These are phyloP conservation scores for Luidia sarsii DNA, from an alignment of 53 echinoderm and acorn worm genomes.

Conservation along the genomic window DNA sequence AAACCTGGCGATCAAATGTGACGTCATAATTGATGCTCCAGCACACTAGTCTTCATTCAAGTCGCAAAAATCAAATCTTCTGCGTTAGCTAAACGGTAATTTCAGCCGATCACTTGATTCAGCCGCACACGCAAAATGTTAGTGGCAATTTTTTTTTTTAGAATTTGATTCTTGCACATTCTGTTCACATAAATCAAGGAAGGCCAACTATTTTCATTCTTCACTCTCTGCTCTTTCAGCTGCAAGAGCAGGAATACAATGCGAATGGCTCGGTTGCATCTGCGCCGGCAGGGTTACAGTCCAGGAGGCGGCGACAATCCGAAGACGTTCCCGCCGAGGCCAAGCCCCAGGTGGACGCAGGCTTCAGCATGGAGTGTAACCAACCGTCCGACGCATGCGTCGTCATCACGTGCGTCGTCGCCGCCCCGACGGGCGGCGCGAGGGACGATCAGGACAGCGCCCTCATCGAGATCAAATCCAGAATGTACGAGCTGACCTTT, in stretches of 20 bases:
- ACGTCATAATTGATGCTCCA: no score
- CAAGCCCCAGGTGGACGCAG: conserved; percentile 1
- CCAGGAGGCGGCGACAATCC: conserved; percentile 26
- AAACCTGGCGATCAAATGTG: no score
- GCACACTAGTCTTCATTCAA: no score
- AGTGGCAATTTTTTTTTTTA: no score
- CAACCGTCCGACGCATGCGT: neutral
- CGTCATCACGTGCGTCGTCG: conserved; percentile 24
- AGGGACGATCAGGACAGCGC: conserved; percentile 23
- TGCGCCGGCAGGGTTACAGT: neutral
- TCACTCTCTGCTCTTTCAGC: no score
- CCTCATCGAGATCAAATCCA: conserved; percentile 31
- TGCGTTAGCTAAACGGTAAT: no score
- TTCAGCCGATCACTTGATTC: no score
- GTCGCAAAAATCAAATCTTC: no score
- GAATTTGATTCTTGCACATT: no score
- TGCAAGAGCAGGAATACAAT: neutral
- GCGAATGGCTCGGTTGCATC: neutral
- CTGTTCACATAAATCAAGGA: no score
- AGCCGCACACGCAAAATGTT: no score
- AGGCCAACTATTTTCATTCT: no score
- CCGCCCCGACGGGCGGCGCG: neutral
- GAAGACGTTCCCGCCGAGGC: neutral
- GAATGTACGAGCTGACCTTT: conserved; percentile 31
- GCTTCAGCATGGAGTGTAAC: conserved; percentile 14